phyloP scores from a whole-genome alignment of 92 coral and sea anemone genomes.

The Meandrina meandrites region DNA sequence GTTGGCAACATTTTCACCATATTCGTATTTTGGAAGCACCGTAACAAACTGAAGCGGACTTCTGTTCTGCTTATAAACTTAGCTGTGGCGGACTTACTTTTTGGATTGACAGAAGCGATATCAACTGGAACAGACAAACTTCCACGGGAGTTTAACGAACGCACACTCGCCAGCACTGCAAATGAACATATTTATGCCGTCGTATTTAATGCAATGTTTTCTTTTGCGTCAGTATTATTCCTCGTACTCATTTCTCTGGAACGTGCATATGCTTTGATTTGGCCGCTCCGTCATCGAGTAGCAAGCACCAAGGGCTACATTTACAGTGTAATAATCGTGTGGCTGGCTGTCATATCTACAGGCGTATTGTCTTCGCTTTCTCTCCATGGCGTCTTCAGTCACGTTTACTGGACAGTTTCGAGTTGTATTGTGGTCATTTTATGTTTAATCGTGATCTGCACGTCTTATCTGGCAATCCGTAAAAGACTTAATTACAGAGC shows the following conservation, averaged over 20 bases:
- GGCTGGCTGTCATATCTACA: neutral
- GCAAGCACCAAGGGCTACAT: neutral
- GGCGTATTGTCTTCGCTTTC: neutral
- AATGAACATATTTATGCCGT: neutral
- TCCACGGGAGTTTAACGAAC: neutral
- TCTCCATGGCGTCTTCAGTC: neutral
- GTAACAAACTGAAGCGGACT: neutral
- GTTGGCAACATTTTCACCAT: neutral
- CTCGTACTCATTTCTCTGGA: neutral
- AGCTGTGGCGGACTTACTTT: conserved; percentile 2
- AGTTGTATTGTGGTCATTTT: neutral
- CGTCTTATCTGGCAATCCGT: neutral
- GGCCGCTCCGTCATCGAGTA: conserved; percentile 6
- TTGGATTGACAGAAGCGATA: neutral
- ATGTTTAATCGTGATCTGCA: neutral
- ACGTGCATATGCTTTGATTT: conserved; percentile 3
- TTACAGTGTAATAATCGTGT: neutral
- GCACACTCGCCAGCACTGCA: neutral
- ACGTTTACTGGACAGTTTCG: neutral
- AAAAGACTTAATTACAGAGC: neutral
- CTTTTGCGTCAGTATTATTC: neutral
- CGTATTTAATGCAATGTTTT: neutral
- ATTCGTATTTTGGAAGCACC: conserved; percentile 5
- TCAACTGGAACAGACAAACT: neutral
- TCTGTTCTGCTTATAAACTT: neutral